Evolutionary conservation across 2,888 invertebrate genomes (phyloP).

Genomic region (Brachypterus glaber): DNA sequence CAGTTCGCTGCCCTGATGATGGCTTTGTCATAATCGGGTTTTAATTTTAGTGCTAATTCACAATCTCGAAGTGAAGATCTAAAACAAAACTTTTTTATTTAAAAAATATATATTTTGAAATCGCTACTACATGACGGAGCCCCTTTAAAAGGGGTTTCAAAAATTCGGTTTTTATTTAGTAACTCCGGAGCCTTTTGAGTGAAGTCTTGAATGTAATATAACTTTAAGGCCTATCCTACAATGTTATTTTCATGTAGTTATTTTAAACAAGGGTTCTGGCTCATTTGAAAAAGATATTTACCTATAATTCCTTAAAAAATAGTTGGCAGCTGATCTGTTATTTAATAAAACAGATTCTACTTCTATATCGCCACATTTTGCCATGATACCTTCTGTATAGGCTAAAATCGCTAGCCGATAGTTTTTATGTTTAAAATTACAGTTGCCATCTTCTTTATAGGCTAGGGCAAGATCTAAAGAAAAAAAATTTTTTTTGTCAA

Average conservation of each 20-base stretch:
- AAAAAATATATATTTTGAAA: constrained; percentile 4
- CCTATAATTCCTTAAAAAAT: constrained; percentile 71
- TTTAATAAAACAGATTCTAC: constrained; percentile 78
- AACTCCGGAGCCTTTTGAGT: no score
- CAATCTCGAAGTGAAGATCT: constrained; percentile 73
- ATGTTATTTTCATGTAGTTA: no score
- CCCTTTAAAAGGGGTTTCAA: no score
- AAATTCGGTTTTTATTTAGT: no score
- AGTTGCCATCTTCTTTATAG: constrained; percentile 95
- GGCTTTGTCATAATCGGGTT: constrained; percentile 70
- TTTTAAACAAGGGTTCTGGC: no score
- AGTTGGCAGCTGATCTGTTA: constrained; percentile 87
- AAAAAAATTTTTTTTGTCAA: constrained; percentile 3
- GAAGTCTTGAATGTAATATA: no score
- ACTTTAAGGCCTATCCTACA: no score
- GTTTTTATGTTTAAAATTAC: constrained; percentile 88
- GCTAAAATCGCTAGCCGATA: constrained; percentile 76
- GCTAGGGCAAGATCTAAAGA: constrained; percentile 66
- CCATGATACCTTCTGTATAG: constrained; percentile 81
- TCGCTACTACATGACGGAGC: no score
- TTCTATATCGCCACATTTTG: constrained; percentile 55
- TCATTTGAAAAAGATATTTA: no score
- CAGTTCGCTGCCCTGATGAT: constrained; percentile 65
- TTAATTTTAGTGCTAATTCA: constrained; percentile 63
- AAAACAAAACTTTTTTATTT: constrained; percentile 10